Evolutionary conservation across 2,888 invertebrate genomes (phyloP), one percentile per base, ranked within the genome.

Genomic region (Dryadula phaetusa): DNA sequence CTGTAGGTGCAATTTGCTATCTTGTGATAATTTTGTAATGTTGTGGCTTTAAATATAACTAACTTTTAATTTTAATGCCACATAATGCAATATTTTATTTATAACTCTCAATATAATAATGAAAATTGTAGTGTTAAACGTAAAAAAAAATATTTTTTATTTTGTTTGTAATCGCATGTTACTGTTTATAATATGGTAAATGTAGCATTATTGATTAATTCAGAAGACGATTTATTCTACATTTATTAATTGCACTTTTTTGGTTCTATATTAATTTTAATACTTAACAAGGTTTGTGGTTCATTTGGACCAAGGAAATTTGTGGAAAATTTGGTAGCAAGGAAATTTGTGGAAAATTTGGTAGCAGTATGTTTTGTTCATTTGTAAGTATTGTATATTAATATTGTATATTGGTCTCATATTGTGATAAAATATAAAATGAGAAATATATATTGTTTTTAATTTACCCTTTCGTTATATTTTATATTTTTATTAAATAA

Each of bases 401-500:
- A 22, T 60, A 40, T 54, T 25, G 28, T 56, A 74, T 84, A 80
- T 82, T 88, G 88, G 88, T 88, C 89, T 88, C 88, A 86, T 82
- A 77, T 74, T 88, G 87, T 88, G 88, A 88, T 88, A 88, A 81
- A 74, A 74, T 66, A 52, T 68, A 46, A 60, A 70, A 67, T 65
- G 56, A 61, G 47, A 69, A 32, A 64, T 42, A 69, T 62, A 37
- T 65, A 40, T 10, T 44, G 18, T 18, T 44, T 44, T 42, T 60
- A 10, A 16, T 28, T 37, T n/a, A 7, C 7, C 22, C 22, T 10
- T 56, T n/a, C n/a, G 40, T n/a, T n/a, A 22, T 37, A 56, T 40
- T 14, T n/a, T 22, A 37, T 37, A 14, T 20, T 53, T 37, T 14
- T 12, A 14, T 20, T 16, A 18, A 12, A 6, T 34, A 37, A 8